Evolutionary conservation across 2,113 vertebrate species (phyloP).

Genomic region (Atrichornis clamosus): DNA sequence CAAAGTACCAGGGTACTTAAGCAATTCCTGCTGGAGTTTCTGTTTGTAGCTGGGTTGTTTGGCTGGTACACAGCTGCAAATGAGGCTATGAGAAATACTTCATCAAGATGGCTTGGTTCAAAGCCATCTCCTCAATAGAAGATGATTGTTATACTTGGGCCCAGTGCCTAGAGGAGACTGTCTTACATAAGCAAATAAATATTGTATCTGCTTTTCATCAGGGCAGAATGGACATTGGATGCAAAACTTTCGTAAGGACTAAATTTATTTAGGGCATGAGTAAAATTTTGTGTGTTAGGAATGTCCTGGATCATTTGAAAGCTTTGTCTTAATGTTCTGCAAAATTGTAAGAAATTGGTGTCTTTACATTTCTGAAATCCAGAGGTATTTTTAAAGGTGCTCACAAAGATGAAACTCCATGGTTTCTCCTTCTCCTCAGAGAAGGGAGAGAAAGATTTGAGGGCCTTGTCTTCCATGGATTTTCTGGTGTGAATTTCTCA

Average conservation of each 20-base stretch:
- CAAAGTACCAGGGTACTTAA: not conserved
- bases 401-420: not conserved
- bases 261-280: not conserved
- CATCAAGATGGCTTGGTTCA: conserved; percentile 28
- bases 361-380: not conserved
- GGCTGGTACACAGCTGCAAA: conserved; percentile 38
- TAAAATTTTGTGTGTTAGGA: not conserved
- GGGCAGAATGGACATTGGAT: not conserved
- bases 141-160: not conserved
- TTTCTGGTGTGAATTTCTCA: not conserved
- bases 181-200: conserved; percentile 31
- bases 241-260: not conserved
- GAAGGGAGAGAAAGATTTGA: not conserved
- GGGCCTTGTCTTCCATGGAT: not conserved
- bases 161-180: not conserved
- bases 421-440: not conserved
- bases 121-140: conserved; percentile 13
- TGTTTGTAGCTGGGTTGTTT: conserved; percentile 19
- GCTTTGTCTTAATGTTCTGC: not conserved
- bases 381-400: not conserved
- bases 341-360: not conserved
- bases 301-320: not conserved
- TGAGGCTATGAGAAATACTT: conserved; percentile 29
- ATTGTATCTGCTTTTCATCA: not conserved
- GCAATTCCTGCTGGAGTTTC: not conserved